Percentiles rank a stretch among this genome's conserved stretches.
Evolutionary conservation across 2,888 invertebrate species (phyloP).

Genomic region (Lasioglossum lativentre): DNA sequence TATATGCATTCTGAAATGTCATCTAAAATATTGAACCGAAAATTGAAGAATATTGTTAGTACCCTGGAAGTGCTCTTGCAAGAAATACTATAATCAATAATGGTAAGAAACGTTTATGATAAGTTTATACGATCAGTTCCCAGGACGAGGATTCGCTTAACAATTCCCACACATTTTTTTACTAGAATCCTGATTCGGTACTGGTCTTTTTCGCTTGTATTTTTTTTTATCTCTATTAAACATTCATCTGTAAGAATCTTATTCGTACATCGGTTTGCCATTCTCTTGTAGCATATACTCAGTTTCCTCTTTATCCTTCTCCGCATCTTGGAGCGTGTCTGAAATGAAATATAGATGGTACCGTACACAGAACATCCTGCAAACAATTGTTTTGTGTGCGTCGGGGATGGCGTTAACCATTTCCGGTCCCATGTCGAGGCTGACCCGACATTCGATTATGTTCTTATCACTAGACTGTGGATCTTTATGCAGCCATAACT

Average conservation of each 20-base stretch:
- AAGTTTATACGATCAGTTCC: conserved; percentile 46
- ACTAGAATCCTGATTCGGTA: conserved; percentile 43
- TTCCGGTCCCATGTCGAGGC: background rate
- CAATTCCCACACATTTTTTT: conserved; percentile 19
- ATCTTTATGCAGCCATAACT: background rate
- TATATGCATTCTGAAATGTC: background rate
- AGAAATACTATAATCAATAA: conserved; percentile 24
- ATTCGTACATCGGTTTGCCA: conserved; percentile 82
- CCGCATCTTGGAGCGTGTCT: conserved; percentile 83
- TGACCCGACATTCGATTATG: background rate
- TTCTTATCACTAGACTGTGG: background rate
- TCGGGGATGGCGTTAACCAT: background rate
- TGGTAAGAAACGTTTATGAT: conserved; percentile 15
- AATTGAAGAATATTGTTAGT: background rate
- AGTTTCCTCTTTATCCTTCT: conserved; percentile 81
- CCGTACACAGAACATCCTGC: conserved; percentile 57
- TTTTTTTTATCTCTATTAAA: conserved; percentile 31
- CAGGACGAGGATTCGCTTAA: conserved; percentile 29
- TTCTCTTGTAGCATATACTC: conserved; percentile 81
- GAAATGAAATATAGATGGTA: conserved; percentile 71
- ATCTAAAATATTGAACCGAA: background rate
- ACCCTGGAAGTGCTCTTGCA: conserved; percentile 21
- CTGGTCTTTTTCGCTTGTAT: background rate
- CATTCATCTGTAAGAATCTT: conserved; percentile 57
- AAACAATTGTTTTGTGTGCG: conserved; percentile 27